phyloP scores from a whole-genome alignment of 1,140 invertebrate genomes.

The Pomacea maculata region DNA sequence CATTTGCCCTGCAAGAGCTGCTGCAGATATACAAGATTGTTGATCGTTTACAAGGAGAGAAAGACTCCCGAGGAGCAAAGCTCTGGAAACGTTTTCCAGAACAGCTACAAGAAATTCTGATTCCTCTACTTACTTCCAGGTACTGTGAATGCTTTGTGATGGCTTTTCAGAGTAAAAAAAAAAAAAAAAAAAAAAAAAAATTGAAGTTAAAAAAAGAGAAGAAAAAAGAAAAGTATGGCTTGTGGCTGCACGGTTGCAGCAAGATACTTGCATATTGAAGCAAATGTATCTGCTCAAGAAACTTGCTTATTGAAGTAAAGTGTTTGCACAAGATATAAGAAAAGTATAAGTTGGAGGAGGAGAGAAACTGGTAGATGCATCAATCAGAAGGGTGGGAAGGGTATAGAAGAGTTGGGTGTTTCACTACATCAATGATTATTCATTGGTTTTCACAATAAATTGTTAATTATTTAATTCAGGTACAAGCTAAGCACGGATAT shows the following conservation, averaged over 20 bases:
- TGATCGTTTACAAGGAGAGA: slow-evolving; percentile 37
- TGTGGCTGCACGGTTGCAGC: not conserved
- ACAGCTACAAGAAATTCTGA: slow-evolving; percentile 66
- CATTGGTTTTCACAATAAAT: no score
- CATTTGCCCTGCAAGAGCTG: slow-evolving; percentile 67
- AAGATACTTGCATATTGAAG: no score
- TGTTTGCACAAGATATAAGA: no score
- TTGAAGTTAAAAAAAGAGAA: no score
- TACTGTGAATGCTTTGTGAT: slow-evolving; percentile 36
- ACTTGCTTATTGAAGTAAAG: no score
- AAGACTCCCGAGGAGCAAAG: slow-evolving; percentile 35
- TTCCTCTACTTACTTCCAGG: slow-evolving; percentile 65
- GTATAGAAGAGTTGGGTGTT: no score
- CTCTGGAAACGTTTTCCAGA: slow-evolving; percentile 67
- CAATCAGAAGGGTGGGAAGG: no score
- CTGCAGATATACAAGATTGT: slow-evolving; percentile 64
- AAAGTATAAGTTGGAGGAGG: no score
- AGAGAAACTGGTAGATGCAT: no score
- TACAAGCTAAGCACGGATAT: slow-evolving; percentile 48
- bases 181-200: not conserved
- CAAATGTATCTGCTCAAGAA: no score
- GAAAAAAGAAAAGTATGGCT: not conserved
- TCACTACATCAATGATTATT: no score
- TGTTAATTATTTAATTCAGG: slow-evolving; percentile 30
- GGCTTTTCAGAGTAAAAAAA: not conserved